Conservation (phyloP, 2,888 invertebrate genomes). For the Osedax frankpressi region DNA sequence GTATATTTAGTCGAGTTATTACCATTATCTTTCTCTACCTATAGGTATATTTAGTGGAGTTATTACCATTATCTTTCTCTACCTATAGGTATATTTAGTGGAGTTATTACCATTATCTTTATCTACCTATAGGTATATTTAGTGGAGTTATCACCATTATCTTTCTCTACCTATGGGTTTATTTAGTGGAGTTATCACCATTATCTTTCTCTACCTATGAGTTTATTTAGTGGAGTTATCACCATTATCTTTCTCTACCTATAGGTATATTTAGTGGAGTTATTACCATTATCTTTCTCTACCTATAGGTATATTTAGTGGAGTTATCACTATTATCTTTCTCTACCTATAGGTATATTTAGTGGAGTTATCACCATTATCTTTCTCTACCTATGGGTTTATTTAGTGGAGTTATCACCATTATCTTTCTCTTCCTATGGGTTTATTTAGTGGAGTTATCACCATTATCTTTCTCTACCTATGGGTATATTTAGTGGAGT, state of each 20-base stretch:
- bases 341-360: too few species aligned
- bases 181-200: constrained; percentile 36
- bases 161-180: too few species aligned
- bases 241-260: too few species aligned
- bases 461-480: not conserved
- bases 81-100: constrained; percentile 49
- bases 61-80: too few species aligned
- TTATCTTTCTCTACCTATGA: not conserved
- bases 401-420: constrained; percentile 44
- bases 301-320: not conserved
- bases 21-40: not conserved
- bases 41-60: not conserved
- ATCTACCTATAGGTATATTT: not conserved
- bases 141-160: too few species aligned
- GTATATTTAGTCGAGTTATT: constrained; percentile 46
- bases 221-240: not conserved
- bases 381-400: not conserved
- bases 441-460: constrained; percentile 47
- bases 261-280: constrained; percentile 49
- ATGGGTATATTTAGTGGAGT: not conserved
- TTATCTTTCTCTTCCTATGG: constrained; percentile 42
- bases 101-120: not conserved
- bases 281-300: not conserved
- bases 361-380: constrained; percentile 22
- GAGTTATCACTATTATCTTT: too few species aligned